A percentile compares a stretch with the other conserved stretches of the same genome.
phyloP scores from a whole-genome alignment of 2,888 invertebrate species.

The Incurvaria masculella region DNA sequence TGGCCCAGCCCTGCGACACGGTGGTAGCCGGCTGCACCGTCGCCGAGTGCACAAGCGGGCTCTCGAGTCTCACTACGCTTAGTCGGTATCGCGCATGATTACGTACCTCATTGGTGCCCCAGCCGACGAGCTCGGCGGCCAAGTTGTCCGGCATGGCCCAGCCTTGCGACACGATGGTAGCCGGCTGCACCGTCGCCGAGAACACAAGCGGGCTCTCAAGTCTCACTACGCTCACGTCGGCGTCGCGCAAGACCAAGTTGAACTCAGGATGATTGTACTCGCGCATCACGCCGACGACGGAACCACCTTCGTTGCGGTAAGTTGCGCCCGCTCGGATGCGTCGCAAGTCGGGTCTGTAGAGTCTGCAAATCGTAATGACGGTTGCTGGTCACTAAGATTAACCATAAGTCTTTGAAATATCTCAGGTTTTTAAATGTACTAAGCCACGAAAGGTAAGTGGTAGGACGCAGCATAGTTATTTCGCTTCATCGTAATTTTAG shows the following conservation, averaged over 20 bases:
- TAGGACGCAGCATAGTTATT: too few species aligned
- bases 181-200: constrained; percentile 20
- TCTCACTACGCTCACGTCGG: constrained; percentile 26
- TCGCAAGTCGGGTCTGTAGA: constrained; percentile 19
- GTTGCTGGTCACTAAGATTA: too few species aligned
- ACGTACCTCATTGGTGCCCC: constrained; percentile 24
- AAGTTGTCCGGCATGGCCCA: constrained; percentile 19
- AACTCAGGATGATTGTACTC: constrained; percentile 27
- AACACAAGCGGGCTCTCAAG: constrained; percentile 18
- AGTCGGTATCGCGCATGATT: too few species aligned
- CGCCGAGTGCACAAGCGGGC: constrained; percentile 17
- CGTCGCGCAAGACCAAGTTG: constrained; percentile 16
- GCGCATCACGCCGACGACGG: constrained; percentile 16
- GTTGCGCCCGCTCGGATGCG: constrained; percentile 32
- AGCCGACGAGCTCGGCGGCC: constrained; percentile 27
- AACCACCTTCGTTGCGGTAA: constrained; percentile 27
- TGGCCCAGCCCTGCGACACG: constrained; percentile 4
- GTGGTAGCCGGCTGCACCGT: constrained; percentile 21
- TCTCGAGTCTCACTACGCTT: constrained; percentile 20
- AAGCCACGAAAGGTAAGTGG: too few species aligned
- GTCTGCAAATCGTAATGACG: constrained; percentile 21
- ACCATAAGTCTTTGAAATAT: too few species aligned
- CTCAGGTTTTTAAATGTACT: too few species aligned
- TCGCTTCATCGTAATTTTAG: too few species aligned
- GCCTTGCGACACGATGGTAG: constrained; percentile 17